A percentile compares a stretch with the other conserved stretches of the same genome.
Evolutionary conservation across 2,888 invertebrate species (phyloP).

Genomic region (Drosophila infuscata): DNA sequence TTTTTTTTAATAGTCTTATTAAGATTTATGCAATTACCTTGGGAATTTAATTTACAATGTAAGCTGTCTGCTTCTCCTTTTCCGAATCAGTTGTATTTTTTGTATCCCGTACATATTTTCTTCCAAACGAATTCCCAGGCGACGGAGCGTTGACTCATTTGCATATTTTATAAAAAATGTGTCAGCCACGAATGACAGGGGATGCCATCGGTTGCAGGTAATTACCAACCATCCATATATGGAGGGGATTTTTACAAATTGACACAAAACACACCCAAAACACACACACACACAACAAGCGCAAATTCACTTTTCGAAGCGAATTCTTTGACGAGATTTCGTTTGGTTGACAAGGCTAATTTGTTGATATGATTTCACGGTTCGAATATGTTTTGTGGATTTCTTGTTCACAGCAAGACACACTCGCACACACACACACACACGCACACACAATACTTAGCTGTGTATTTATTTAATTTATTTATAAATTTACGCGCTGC

Average conservation of each 20-base stretch:
- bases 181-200: constrained; percentile 57
- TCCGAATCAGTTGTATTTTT: constrained; percentile 22
- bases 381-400: constrained; percentile 37
- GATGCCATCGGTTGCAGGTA: constrained; percentile 46
- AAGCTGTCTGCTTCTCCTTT: constrained; percentile 30
- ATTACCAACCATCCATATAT: constrained; percentile 35
- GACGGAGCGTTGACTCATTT: constrained; percentile 40
- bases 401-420: constrained; percentile 6
- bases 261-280: constrained; percentile 11
- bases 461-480: constrained; percentile 70
- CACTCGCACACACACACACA: constrained; percentile 14
- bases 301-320: not conserved
- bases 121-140: constrained; percentile 36
- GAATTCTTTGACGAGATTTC: constrained; percentile 19
- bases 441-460: constrained; percentile 15
- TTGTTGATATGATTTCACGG: constrained; percentile 66
- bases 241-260: constrained; percentile 1
- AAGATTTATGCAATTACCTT: constrained; percentile 69
- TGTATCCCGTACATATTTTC: constrained; percentile 17
- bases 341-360: constrained; percentile 49
- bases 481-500: constrained; percentile 67
- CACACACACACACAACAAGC: not conserved
- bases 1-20: constrained; percentile 63
- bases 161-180: constrained; percentile 52
- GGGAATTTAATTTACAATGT: constrained; percentile 64